A percentile compares a stretch with the other conserved stretches of the same genome.
Conservation (phyloP, 2,888 invertebrate species). For the Drosophila ezoana region DNA sequence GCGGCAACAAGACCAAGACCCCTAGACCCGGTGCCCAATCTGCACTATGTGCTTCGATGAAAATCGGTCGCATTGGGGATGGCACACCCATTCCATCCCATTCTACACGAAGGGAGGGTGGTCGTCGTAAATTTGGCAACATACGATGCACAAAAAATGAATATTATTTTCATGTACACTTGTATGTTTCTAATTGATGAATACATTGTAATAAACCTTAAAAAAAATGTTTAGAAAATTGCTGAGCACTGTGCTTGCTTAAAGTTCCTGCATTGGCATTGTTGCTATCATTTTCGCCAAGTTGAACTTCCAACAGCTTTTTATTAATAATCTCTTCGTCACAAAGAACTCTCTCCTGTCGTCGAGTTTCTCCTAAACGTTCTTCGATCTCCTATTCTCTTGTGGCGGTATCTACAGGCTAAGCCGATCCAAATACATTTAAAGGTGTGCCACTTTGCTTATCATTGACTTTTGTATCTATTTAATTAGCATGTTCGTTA, state of each 20-base stretch:
- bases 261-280: no score
- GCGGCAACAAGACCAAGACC: conserved; percentile 98
- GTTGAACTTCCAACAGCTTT: conserved; percentile 71
- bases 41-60: conserved; percentile 98
- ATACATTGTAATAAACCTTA: conserved; percentile 38
- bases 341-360: conserved; percentile 72
- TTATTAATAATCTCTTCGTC: conserved; percentile 71
- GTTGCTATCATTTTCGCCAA: conserved; percentile 81
- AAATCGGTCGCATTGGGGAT: conserved; percentile 99
- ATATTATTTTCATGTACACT: conserved; percentile 23
- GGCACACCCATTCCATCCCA: conserved; percentile 99
- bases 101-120: conserved; percentile 99
- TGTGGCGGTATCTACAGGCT: conserved; percentile 96
- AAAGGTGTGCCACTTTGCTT: conserved; percentile 83
- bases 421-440: conserved; percentile 97
- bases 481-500: conserved; percentile 74
- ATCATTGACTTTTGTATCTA: conserved; percentile 32
- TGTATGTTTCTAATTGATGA: conserved; percentile 34
- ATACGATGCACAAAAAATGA: conserved; percentile 12
- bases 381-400: conserved; percentile 95
- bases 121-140: conserved; percentile 91
- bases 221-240: no score
- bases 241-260: no score
- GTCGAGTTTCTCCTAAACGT: conserved; percentile 88
- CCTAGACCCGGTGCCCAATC: conserved; percentile 99